These are phyloP conservation scores for Aurelia sp. DNA, from an alignment of 30 jellyfish, hydroid and myxozoan species.

Conservation along the genomic window DNA sequence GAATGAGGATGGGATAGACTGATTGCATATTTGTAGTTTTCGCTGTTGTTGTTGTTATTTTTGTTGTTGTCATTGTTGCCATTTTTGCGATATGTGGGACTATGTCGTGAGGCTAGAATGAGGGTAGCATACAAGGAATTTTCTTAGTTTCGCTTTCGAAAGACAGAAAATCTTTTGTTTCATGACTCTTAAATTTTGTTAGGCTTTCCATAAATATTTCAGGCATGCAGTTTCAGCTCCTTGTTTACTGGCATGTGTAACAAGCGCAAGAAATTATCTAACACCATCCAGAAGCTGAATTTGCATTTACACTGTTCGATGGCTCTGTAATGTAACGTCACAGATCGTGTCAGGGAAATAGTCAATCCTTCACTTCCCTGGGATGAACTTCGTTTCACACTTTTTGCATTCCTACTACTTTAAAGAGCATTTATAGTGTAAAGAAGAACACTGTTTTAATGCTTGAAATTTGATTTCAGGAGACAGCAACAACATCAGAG, in stretches of 20 bases:
- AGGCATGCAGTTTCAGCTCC: not conserved
- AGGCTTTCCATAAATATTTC: not conserved
- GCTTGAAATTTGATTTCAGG: not conserved
- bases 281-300: no score
- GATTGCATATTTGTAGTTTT: no score
- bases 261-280: no score
- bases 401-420: not conserved
- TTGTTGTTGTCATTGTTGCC: no score
- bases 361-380: not conserved
- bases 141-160: not conserved
- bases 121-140: not conserved
- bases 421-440: not conserved
- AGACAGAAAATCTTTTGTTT: not conserved
- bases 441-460: not conserved
- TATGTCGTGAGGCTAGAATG: no score
- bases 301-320: no score
- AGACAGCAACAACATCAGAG: constrained; percentile 3
- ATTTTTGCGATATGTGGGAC: no score
- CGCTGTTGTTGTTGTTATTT: no score
- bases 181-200: not conserved
- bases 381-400: not conserved
- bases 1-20: no score
- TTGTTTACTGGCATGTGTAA: not conserved
- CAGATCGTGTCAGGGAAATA: not conserved
- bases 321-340: no score